Conservation (phyloP, 1,140 invertebrate genomes). For the Melanaphis sacchari region DNA sequence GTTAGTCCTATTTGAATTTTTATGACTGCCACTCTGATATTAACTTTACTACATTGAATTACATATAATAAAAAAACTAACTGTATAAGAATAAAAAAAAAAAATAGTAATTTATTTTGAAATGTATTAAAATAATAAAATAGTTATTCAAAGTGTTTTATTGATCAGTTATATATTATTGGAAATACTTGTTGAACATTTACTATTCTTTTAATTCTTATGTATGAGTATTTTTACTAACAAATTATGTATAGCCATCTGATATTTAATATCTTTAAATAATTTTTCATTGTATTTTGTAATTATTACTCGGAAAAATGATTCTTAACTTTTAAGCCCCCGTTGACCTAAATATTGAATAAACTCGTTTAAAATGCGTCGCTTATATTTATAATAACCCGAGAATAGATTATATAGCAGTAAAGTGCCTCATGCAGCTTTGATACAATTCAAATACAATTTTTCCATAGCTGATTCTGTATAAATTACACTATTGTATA, state of each 20-base stretch:
- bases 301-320: background rate
- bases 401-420: background rate
- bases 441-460: background rate
- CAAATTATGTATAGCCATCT: background rate
- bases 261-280: background rate
- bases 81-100: background rate
- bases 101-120: background rate
- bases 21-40: background rate
- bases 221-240: background rate
- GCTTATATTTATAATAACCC: background rate
- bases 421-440: background rate
- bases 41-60: background rate
- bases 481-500: background rate
- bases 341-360: background rate
- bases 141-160: background rate
- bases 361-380: background rate
- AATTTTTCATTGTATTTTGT: background rate
- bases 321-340: background rate
- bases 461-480: background rate
- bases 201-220: background rate
- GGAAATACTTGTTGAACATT: background rate
- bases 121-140: background rate
- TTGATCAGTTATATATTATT: background rate
- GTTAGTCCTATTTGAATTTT: background rate
- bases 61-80: background rate